Conservation (phyloP, 2,888 invertebrate species). For the Drosophila subquinaria region DNA sequence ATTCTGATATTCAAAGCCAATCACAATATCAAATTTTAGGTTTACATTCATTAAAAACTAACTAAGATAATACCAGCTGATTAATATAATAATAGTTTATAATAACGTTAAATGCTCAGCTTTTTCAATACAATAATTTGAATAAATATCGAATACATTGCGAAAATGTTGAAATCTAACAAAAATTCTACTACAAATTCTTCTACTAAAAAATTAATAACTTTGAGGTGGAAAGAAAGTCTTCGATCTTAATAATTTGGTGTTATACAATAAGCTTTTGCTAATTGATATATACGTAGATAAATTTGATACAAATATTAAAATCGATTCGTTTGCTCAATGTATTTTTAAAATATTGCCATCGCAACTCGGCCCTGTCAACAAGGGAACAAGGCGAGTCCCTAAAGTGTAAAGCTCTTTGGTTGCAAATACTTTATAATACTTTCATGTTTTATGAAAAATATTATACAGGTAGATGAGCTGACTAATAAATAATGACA, state of each 20-base stretch:
- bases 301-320: not conserved
- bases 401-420: not conserved
- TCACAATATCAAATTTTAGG: not conserved
- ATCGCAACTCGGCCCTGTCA: not conserved
- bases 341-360: not conserved
- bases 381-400: not conserved
- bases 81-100: not conserved
- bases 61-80: not conserved
- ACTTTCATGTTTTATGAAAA: not conserved
- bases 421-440: not conserved
- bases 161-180: no score
- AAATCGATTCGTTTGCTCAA: not conserved
- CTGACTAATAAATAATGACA: not conserved
- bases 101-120: no score
- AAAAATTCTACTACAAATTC: no score
- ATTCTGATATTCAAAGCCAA: not conserved
- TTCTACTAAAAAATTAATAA: no score
- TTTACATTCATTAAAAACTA: no score
- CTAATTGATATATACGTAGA: not conserved
- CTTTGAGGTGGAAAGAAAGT: no score
- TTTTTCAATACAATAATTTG: no score
- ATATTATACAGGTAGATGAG: not conserved
- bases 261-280: not conserved
- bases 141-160: no score
- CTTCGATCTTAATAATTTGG: no score